Percentiles rank a stretch among this genome's conserved stretches.
Conservation (phyloP, 2,113 vertebrate genomes). For the Pycnonotus jocosus region DNA sequence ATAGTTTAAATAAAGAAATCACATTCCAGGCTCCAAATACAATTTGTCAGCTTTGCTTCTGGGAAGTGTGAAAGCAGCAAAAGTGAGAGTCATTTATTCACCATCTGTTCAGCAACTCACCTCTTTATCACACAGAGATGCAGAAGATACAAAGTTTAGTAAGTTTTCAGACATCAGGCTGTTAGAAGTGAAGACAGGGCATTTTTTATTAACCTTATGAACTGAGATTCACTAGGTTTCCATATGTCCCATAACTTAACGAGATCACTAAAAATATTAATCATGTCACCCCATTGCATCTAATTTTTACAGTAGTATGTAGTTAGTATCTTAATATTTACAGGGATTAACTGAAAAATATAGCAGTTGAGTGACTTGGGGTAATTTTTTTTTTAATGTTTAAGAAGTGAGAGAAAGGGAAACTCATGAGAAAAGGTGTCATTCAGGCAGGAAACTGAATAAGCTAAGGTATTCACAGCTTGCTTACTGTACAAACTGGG, state of each 20-base stretch:
- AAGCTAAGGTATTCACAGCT: not conserved
- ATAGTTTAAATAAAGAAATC: conserved; percentile 57
- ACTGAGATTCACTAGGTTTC: not conserved
- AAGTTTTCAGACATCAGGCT: not conserved
- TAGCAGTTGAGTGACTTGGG: not conserved
- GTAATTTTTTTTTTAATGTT: not conserved
- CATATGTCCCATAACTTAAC: not conserved
- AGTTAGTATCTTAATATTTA: not conserved
- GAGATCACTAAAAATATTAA: not conserved
- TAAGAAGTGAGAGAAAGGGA: not conserved
- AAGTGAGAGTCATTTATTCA: conserved; percentile 49
- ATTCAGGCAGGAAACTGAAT: not conserved
- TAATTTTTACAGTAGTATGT: not conserved
- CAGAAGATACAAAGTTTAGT: conserved; percentile 10
- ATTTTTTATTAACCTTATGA: not conserved
- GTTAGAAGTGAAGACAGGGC: not conserved
- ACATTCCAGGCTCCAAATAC: conserved; percentile 35
- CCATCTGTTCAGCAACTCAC: conserved; percentile 28
- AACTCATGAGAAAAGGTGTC: not conserved
- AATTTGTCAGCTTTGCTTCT: conserved; percentile 48
- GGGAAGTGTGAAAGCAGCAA: conserved; percentile 54
- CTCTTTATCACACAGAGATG: conserved; percentile 26
- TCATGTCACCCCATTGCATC: not conserved
- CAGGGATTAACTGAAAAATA: not conserved
- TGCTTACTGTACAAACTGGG: not conserved